These are phyloP conservation scores for Corapipo altera DNA, from an alignment of 2,113 vertebrate species.

Conservation along the genomic window DNA sequence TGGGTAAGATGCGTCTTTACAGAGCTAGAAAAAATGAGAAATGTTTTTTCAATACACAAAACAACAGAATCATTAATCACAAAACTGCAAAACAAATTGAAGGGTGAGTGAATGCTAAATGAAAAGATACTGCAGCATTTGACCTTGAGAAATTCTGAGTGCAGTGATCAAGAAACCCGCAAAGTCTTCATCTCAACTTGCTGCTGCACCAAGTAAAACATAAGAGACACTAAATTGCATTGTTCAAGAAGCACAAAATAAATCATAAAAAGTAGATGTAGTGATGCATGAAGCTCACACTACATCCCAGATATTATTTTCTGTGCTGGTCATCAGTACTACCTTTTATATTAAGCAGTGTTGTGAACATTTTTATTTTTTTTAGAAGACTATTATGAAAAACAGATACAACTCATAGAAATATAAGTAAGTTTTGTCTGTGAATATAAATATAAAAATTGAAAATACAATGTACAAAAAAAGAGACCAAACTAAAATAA, in stretches of 20 bases:
- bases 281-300: not conserved
- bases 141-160: not conserved
- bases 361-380: not conserved
- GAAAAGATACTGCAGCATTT: not conserved
- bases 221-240: not conserved
- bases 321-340: not conserved
- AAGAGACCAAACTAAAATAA: not conserved
- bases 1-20: not conserved
- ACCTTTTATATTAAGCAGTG: not conserved
- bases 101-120: not conserved
- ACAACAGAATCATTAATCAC: not conserved
- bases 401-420: not conserved
- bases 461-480: not conserved
- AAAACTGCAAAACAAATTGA: not conserved
- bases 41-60: not conserved
- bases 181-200: not conserved
- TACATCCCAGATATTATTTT: not conserved
- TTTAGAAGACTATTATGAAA: not conserved
- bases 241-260: not conserved
- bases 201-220: not conserved
- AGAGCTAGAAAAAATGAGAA: not conserved
- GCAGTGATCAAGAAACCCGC: not conserved
- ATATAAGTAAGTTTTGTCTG: not conserved
- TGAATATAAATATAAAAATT: not conserved
- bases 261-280: not conserved